Base-by-base conservation (phyloP, 2,888 invertebrate species). In the Acronicta aceris region DNA sequence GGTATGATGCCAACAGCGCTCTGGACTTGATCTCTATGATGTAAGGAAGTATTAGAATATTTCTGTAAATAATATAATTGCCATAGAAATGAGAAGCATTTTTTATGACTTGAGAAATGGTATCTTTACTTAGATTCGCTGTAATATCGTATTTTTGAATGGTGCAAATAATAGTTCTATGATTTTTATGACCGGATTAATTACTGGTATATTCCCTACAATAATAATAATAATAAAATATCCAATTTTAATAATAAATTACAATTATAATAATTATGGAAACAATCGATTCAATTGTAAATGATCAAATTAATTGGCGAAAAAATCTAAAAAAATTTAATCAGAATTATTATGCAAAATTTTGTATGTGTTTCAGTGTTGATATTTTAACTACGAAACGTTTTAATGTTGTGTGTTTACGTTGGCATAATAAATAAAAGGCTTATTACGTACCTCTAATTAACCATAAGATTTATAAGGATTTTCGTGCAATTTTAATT, bases 1-100 rank as follows among this genome's bases (percentile, higher is more conserved):
- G 98, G 98, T 49, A 96, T 99, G 82, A 96, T 99, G 96, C 99
- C 99, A 4, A 98, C 97, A 33, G 95, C 97, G 1, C 94, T 99
- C 17, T 99, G 99, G 99, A 99, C 98, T 16, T 98, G 63, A 70
- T 16, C 12, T 16, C 50, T 17, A 33, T 36, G 5, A 45, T 48
- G 12, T 13, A 30, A 10, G 4, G 30, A 15, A 52, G 40, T 42
- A 30, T 9, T 30, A 30, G 40, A 36, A 30, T 30, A 1, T 15
- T 21, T 21, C 8, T 40, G 27, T 62, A 27, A 21, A 38, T 16
- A 25, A 49, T 25, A 5, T 33, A 25, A 53, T 40, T 67, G 71
- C 57, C 71, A 30, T 15, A 38, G 36, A 47, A 2, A 13, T 43
- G 8, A 5, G 30, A 33, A 8, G 8, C 15, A 43, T 25, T 47